These are phyloP conservation scores for Sarcophaga caerulescens DNA, from an alignment of 2,888 invertebrate species.

Conservation along the genomic window DNA sequence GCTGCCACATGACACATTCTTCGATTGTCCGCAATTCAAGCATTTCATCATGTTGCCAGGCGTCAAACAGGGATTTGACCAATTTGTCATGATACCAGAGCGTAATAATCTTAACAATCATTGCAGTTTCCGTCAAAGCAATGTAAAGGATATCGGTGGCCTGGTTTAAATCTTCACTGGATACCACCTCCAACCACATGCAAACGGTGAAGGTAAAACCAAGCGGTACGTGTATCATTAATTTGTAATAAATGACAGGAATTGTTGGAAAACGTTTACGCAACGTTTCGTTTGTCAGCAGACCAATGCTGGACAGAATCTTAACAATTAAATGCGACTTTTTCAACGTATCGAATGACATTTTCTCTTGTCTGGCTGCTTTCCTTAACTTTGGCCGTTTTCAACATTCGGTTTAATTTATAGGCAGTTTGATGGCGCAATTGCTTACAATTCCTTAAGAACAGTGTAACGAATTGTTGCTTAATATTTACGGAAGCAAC, in stretches of 20 bases:
- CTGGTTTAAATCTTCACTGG: conserved; percentile 72
- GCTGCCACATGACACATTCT: conserved; percentile 71
- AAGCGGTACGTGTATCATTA: conserved; percentile 72
- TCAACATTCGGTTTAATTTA: neutral
- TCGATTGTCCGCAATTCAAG: conserved; percentile 67
- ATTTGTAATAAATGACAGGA: conserved; percentile 16
- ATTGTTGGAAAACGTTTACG: neutral
- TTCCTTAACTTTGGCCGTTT: too few relatives aligned
- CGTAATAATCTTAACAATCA: conserved; percentile 75
- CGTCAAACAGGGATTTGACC: conserved; percentile 70
- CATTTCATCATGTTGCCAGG: conserved; percentile 65
- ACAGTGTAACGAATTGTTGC: too few relatives aligned
- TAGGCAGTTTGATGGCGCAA: neutral
- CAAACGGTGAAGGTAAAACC: conserved; percentile 73
- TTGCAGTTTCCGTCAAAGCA: conserved; percentile 74
- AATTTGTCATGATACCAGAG: conserved; percentile 70
- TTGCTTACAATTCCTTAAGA: too few relatives aligned
- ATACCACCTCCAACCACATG: conserved; percentile 75
- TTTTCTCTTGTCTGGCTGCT: neutral
- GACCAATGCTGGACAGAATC: conserved; percentile 31
- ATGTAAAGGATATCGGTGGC: conserved; percentile 76
- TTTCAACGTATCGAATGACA: conserved; percentile 50
- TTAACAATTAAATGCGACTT: conserved; percentile 36
- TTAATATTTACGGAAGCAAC: too few relatives aligned
- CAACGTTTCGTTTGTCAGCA: conserved; percentile 42